phyloP scores from a whole-genome alignment of 2,797 vertebrate species.

The Chaunax sp. region DNA sequence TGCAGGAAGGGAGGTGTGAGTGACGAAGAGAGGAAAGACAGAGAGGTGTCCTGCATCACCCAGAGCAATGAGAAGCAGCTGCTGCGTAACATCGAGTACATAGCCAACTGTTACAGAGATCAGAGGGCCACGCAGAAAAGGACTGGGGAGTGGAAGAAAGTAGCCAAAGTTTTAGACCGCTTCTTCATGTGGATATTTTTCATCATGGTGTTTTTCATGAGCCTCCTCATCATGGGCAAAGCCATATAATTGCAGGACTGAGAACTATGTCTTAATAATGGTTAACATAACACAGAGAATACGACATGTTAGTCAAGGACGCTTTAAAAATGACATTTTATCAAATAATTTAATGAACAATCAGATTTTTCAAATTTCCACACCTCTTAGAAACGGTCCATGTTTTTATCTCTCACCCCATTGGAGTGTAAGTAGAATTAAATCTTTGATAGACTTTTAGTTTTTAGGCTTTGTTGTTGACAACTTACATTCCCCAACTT shows the following conservation, averaged over 20 bases:
- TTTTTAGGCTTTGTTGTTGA: conserved; percentile 13
- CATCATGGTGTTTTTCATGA: conserved; percentile 93
- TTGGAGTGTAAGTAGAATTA: background rate
- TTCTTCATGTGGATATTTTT: conserved; percentile 96
- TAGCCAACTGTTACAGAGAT: conserved; percentile 87
- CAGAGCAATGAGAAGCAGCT: conserved; percentile 79
- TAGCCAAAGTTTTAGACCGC: conserved; percentile 92
- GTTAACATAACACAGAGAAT: background rate
- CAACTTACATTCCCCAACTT: background rate
- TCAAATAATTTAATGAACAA: background rate
- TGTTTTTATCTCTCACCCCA: background rate
- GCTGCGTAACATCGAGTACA: conserved; percentile 86
- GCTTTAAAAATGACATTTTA: background rate
- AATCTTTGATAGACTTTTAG: background rate
- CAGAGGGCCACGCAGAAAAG: conserved; percentile 87
- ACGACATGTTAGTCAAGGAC: background rate
- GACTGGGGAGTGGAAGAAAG: conserved; percentile 91
- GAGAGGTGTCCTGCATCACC: conserved; percentile 25
- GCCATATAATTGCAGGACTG: conserved; percentile 77
- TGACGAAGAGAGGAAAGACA: conserved; percentile 53
- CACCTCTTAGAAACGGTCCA: background rate
- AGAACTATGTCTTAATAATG: background rate
- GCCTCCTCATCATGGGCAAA: conserved; percentile 88
- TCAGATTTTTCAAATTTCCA: conserved; percentile 2
- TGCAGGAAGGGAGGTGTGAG: conserved; percentile 63